Evolutionary conservation across 2,888 invertebrate genomes (phyloP).

Genomic region (Ferdinandea cuprea): DNA sequence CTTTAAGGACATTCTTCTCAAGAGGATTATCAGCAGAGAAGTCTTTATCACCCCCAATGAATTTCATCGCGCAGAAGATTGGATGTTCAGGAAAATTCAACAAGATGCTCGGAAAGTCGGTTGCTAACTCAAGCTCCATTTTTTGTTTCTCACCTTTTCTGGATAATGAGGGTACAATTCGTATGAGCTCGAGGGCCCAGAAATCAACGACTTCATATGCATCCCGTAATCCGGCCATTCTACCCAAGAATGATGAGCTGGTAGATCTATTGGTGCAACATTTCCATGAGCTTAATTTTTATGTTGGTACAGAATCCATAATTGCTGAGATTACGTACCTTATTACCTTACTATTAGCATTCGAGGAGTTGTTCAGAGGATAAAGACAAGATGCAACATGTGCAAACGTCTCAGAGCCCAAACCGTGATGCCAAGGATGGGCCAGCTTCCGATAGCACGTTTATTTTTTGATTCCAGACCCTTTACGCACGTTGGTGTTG

Average conservation of each 20-base stretch:
- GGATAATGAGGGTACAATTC: not conserved
- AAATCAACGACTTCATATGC: not conserved
- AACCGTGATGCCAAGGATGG: slow-evolving; percentile 1
- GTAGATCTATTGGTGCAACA: not conserved
- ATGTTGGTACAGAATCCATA: not conserved
- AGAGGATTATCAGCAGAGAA: not conserved
- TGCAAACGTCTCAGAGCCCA: slow-evolving; percentile 7
- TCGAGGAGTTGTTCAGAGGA: not conserved
- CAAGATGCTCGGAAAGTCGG: not conserved
- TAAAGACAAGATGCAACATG: not conserved
- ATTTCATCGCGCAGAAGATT: not conserved
- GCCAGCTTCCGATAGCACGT: slow-evolving; percentile 11
- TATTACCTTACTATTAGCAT: slow-evolving; percentile 14
- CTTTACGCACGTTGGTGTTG: slow-evolving; percentile 13
- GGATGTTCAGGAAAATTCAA: slow-evolving; percentile 2
- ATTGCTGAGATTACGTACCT: not conserved
- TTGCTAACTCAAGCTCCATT: not conserved
- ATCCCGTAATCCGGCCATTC: not conserved
- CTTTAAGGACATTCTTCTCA: not conserved
- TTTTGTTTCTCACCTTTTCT: slow-evolving; percentile 1
- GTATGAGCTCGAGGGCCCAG: not conserved
- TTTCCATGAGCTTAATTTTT: not conserved
- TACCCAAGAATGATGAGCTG: not conserved
- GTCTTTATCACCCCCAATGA: not conserved
- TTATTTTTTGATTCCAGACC: slow-evolving; percentile 11